Evolutionary conservation across 2,113 vertebrate species (phyloP).

Genomic region (Monarcha castaneiventris): DNA sequence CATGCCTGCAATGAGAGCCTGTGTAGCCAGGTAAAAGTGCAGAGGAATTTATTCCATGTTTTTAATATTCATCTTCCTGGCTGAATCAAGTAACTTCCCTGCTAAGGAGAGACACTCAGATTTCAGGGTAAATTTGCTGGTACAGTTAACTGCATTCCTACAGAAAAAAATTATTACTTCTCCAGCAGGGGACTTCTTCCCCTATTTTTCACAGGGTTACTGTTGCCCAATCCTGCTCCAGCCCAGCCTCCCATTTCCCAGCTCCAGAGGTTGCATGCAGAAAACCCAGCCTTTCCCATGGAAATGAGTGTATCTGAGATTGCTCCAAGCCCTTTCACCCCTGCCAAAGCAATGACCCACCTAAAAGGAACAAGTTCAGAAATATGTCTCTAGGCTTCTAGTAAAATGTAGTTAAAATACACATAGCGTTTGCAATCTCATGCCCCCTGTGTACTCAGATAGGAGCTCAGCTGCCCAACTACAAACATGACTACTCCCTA

Average conservation of each 20-base stretch:
- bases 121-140: background rate
- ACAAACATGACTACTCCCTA: background rate
- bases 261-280: background rate
- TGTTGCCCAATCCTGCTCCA: background rate
- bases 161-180: background rate
- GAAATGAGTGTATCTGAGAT: background rate
- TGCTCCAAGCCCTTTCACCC: background rate
- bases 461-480: background rate
- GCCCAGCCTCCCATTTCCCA: background rate
- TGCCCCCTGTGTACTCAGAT: background rate
- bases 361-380: background rate
- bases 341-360: background rate
- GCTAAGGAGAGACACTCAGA: background rate
- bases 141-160: background rate
- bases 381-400: background rate
- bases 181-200: background rate
- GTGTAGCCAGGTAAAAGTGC: background rate
- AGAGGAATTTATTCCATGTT: background rate
- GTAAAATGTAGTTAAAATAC: background rate
- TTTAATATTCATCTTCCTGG: background rate
- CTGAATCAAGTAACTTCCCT: background rate
- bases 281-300: background rate
- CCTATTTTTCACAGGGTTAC: background rate
- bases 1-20: background rate
- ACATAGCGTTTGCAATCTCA: background rate